Percentiles rank a stretch among this genome's conserved stretches.
Evolutionary conservation across 2,888 invertebrate genomes (phyloP).

Genomic region (Cerceris rybyensis): DNA sequence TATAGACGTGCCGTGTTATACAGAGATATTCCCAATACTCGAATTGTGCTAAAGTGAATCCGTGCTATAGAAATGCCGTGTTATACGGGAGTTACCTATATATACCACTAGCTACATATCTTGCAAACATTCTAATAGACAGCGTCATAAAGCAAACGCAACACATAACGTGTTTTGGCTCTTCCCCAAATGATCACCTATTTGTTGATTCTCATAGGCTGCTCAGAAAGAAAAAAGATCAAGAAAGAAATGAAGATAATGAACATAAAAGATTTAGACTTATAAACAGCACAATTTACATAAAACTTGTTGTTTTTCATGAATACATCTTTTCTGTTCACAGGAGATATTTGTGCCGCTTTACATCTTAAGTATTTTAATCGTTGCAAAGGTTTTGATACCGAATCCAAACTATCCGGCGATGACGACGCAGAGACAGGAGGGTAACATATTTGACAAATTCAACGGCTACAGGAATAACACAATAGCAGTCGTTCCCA

Average conservation of each 20-base stretch:
- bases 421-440: conserved; percentile 85
- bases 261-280: conserved; percentile 87
- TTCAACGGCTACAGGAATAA: conserved; percentile 84
- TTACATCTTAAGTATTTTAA: conserved; percentile 89
- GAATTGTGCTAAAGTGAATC: no score
- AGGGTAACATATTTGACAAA: conserved; percentile 83
- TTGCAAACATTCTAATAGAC: no score
- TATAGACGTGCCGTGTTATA: no score
- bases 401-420: conserved; percentile 90
- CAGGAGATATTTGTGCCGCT: conserved; percentile 91
- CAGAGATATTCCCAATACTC: no score
- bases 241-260: conserved; percentile 95
- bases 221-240: conserved; percentile 94
- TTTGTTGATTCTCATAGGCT: conserved; percentile 90
- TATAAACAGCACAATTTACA: not conserved
- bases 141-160: not conserved
- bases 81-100: no score
- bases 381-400: conserved; percentile 88
- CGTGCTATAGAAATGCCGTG: no score
- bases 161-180: conserved; percentile 86
- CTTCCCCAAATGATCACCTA: conserved; percentile 92
- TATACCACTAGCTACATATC: no score
- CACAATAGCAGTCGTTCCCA: conserved; percentile 88
- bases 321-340: conserved; percentile 34
- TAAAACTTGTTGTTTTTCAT: not conserved